Base-by-base conservation (phyloP, 1,140 invertebrate genomes). In the Dryas iulia region DNA sequence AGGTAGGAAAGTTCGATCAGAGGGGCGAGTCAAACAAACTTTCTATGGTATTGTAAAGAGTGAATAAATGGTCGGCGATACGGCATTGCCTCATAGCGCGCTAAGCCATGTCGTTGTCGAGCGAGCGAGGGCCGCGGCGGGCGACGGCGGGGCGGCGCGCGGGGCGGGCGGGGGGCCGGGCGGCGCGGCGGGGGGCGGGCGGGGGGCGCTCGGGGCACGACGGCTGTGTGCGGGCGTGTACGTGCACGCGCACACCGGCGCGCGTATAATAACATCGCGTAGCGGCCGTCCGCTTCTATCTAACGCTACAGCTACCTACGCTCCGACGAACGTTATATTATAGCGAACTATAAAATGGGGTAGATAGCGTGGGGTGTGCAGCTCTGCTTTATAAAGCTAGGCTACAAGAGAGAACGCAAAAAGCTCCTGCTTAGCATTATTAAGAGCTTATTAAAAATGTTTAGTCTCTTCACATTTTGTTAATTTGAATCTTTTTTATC, bases 41-140 rank as follows among this genome's bases (percentile, higher is more conserved):
- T 91, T 91, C 89, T 89, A 89, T 89, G 87, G 86, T 86, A 91
- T 89, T 91, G 87, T 87, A 79, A 84, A 82, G 82, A 85, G 72
- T 78, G 82, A 87, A 84, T 87, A 84, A 47, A 54, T 54, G 24
- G 86, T 83, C 82, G 86, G 82, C 82, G 81, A 83, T 79, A 79
- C 82, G 80, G 83, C 84, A 87, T 90, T 90, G 88, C 88, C 81
- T 87, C 88, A 90, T 80, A 83, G 79, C 78, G 80, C 79, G 81
- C 74, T 79, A 79, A 83, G 81, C 79, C 85, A 82, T 79, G 81
- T 83, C 84, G 81, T 82, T 78, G 75, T 73, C 69, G 78, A 71
- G 72, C 75, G 76, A 57, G 69, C 79, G 71, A 59, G 75, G 76
- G 71, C 64, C 72, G 71, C 67, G 59, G 56, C 62, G 74, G 77